phyloP scores from a whole-genome alignment of 2,888 invertebrate species.

The Mactromeris polynyma region DNA sequence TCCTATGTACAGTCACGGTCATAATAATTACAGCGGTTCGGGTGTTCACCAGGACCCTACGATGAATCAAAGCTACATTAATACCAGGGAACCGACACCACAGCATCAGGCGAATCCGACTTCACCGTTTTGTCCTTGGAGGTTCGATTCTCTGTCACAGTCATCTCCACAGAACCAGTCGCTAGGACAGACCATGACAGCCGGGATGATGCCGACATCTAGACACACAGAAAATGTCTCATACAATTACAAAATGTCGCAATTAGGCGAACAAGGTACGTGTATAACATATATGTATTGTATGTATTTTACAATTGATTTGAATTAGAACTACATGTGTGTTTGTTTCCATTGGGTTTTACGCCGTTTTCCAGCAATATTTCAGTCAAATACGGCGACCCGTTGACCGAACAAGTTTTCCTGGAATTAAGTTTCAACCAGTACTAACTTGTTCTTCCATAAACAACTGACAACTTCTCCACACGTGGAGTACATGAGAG shows the following conservation, averaged over 20 bases:
- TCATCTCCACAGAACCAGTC: conserved; percentile 55
- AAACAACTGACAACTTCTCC: no score
- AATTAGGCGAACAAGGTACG: conserved; percentile 61
- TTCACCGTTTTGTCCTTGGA: conserved; percentile 80
- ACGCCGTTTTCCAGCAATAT: no score
- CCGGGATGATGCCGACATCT: conserved; percentile 46
- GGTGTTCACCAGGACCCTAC: conserved; percentile 44
- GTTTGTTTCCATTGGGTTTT: no score
- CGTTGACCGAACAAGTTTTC: no score
- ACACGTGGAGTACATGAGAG: no score
- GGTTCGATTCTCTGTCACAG: conserved; percentile 73
- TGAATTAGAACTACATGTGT: no score
- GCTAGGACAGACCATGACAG: conserved; percentile 47
- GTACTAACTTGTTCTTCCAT: no score
- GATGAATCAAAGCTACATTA: conserved; percentile 51
- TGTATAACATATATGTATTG: neutral
- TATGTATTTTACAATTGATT: no score
- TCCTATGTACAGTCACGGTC: conserved; percentile 51
- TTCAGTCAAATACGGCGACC: no score
- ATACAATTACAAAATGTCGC: conserved; percentile 69
- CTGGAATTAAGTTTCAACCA: no score
- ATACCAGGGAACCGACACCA: conserved; percentile 64
- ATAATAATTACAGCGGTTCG: conserved; percentile 35
- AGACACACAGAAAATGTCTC: conserved; percentile 62
- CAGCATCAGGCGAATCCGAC: conserved; percentile 66